Evolutionary conservation across 2,797 vertebrate species (phyloP).

Genomic region (Nannoperca australis): DNA sequence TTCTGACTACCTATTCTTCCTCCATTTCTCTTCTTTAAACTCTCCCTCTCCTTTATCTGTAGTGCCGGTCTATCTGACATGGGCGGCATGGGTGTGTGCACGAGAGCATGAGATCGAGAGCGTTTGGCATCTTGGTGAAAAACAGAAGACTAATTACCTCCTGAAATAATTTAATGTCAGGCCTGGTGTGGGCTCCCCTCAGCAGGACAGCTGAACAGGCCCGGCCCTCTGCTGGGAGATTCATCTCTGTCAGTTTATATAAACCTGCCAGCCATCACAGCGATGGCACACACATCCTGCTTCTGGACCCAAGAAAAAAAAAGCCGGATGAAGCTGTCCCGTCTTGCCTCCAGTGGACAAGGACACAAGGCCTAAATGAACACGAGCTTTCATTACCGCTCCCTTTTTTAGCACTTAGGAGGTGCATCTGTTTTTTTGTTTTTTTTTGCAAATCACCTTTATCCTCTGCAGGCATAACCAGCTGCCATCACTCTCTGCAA

Average conservation of each 20-base stretch:
- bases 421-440: slow-evolving; percentile 67
- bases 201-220: slow-evolving; percentile 88
- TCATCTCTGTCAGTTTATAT: slow-evolving; percentile 92
- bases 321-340: slow-evolving; percentile 77
- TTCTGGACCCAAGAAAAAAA: slow-evolving; percentile 69
- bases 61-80: slow-evolving; percentile 18
- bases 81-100: slow-evolving; percentile 33
- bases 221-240: slow-evolving; percentile 90
- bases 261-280: slow-evolving; percentile 89
- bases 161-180: slow-evolving; percentile 85
- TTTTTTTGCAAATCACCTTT: slow-evolving; percentile 63
- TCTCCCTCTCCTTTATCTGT: slow-evolving; percentile 3
- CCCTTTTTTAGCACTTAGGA: slow-evolving; percentile 64
- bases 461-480: slow-evolving; percentile 55
- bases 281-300: slow-evolving; percentile 83
- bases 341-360: slow-evolving; percentile 53
- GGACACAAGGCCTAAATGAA: slow-evolving; percentile 75
- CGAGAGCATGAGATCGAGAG: slow-evolving; percentile 46
- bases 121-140: slow-evolving; percentile 79
- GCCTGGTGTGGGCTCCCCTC: slow-evolving; percentile 86
- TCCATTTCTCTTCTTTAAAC: neutral
- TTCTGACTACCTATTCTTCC: neutral
- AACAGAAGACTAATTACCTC: slow-evolving; percentile 85
- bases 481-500: slow-evolving; percentile 51
- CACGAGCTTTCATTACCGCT: slow-evolving; percentile 74